Evolutionary conservation across 1,140 invertebrate genomes (phyloP), one percentile per base, ranked within the genome.

Genomic region (Capitella teleta): DNA sequence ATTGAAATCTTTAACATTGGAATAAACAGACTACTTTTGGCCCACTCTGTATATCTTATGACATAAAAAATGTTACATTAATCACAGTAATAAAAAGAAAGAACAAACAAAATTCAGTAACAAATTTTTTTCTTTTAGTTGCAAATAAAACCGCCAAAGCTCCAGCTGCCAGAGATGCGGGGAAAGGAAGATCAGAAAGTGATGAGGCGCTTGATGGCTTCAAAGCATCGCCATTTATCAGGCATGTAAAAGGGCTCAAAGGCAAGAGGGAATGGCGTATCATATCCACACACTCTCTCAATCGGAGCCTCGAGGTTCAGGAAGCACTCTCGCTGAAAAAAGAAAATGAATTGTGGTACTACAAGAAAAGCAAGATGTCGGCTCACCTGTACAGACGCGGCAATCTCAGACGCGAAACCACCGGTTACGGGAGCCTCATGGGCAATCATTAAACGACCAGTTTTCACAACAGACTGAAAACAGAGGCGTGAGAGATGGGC

Each of bases 161-260:
- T n/a, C n/a, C n/a, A n/a, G n/a, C n/a, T n/a, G n/a, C n/a, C n/a
- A n/a, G n/a, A n/a, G n/a, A n/a, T n/a, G n/a, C n/a, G n/a, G n/a
- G n/a, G n/a, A n/a, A n/a, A 12, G 38, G 10, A 40, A 24, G 5
- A 24, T 80, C 65, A 91, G 72, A 82, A 93, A 47, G 84, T 78
- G 1, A 91, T 63, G 5, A 87, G 63, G 55, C 85, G 80, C 54
- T 82, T 79, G 2, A 98, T 70, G 10, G 83, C 85, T 47, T 87
- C 81, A 43, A 91, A 78, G 65, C 89, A 93, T 44, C 89, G 77
- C 84, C 87, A 94, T 66, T 90, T 93, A 62, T 87, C 84, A 4
- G 95, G 95, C 49, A 98, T 67, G 72, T 97, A 98, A 72, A 97
- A 93, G 0, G 85, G 84, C 70, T 99, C 95, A 72, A 84, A 95